Percentiles rank a stretch among this genome's conserved stretches.
These are phyloP conservation scores for Chrysolina oricalcia DNA, from an alignment of 2,888 invertebrate species.

Conservation along the genomic window DNA sequence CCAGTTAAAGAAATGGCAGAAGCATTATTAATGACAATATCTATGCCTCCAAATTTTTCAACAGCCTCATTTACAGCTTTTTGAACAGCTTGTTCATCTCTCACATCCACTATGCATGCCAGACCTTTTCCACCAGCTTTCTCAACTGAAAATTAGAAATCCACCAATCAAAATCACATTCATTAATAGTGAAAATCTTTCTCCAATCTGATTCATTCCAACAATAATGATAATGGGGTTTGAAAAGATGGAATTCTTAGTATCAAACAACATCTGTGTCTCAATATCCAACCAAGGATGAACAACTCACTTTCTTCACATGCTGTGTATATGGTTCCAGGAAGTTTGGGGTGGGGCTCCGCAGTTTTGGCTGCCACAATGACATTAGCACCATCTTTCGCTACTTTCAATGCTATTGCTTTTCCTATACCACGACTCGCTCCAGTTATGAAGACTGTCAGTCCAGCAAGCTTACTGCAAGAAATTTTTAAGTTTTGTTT, in stretches of 20 bases:
- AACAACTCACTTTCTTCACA: conserved; percentile 85
- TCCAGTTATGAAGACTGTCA: conserved; percentile 95
- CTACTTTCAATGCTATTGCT: conserved; percentile 93
- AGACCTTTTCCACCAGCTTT: conserved; percentile 88
- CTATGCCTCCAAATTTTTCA: conserved; percentile 94
- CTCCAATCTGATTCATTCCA: too few relatives aligned
- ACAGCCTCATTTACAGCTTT: conserved; percentile 84
- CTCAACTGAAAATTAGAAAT: conserved; percentile 78
- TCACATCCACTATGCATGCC: conserved; percentile 91
- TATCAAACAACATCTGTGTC: background rate
- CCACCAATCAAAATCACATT: conserved; percentile 29
- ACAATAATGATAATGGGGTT: too few relatives aligned
- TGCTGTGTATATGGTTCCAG: conserved; percentile 93
- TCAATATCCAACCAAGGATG: background rate
- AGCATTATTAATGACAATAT: conserved; percentile 96
- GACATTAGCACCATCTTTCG: conserved; percentile 93
- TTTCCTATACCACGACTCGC: conserved; percentile 98
- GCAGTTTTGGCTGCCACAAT: conserved; percentile 95
- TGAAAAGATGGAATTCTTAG: background rate
- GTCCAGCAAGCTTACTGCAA: conserved; percentile 84
- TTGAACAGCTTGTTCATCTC: conserved; percentile 85
- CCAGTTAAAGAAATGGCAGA: conserved; percentile 92
- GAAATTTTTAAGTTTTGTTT: conserved; percentile 19
- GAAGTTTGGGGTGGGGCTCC: conserved; percentile 90
- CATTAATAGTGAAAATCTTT: too few relatives aligned